Evolutionary conservation across 2,888 invertebrate species (phyloP).

Genomic region (Proisotoma minuta): DNA sequence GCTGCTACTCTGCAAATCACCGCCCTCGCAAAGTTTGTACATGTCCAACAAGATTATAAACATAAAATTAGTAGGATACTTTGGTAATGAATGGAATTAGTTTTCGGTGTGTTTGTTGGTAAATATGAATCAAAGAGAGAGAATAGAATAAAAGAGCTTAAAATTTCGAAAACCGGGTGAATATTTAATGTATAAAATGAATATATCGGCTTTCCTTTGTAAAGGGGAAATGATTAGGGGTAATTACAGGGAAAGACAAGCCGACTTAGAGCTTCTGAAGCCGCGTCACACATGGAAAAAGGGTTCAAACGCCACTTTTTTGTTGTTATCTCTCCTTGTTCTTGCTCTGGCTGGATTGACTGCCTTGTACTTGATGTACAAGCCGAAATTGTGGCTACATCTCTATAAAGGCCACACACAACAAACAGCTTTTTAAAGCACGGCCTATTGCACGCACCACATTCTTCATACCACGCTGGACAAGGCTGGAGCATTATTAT

Average conservation of each 20-base stretch:
- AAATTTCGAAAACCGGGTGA: slow-evolving; percentile 10
- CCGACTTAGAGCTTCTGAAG: slow-evolving; percentile 49
- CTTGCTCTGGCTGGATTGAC: not conserved
- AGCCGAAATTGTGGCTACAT: slow-evolving; percentile 33
- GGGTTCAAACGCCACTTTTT: slow-evolving; percentile 45
- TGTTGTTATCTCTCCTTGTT: slow-evolving; percentile 24
- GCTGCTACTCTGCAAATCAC: too few relatives aligned
- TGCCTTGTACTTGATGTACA: too few relatives aligned
- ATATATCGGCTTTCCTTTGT: slow-evolving; percentile 48
- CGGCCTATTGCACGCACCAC: slow-evolving; percentile 13
- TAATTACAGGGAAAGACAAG: slow-evolving; percentile 49
- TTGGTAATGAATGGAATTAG: too few relatives aligned
- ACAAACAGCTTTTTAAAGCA: slow-evolving; percentile 12
- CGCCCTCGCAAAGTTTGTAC: too few relatives aligned
- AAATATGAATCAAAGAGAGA: too few relatives aligned
- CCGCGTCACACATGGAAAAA: slow-evolving; percentile 47
- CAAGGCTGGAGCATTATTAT: slow-evolving; percentile 1
- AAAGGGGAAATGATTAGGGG: slow-evolving; percentile 48
- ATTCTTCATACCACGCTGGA: not conserved
- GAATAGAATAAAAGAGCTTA: too few relatives aligned
- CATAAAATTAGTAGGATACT: too few relatives aligned
- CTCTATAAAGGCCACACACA: slow-evolving; percentile 48
- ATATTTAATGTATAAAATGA: slow-evolving; percentile 46
- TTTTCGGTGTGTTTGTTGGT: too few relatives aligned
- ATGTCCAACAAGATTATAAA: too few relatives aligned